Base-by-base conservation (phyloP, 2,797 vertebrate genomes). In the Acipenser ruthenus region DNA sequence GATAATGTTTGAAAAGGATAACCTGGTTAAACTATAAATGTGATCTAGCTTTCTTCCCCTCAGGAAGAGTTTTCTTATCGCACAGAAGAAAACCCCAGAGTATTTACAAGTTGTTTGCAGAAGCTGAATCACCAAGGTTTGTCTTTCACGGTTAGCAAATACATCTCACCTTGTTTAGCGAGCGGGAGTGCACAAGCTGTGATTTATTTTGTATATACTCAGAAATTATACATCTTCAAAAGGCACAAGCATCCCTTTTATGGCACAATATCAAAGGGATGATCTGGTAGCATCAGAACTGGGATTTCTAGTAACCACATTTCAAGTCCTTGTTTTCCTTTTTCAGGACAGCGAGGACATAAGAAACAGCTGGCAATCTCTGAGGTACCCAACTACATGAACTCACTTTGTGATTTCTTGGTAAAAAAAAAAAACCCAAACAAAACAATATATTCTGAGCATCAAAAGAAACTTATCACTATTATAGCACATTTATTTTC, bases 211-310 rank as follows among this genome's bases (percentile, higher is more conserved):
- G 51, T 50, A 37, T 37, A 37, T 37, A 37, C 37, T 37, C 3
- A 37, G 37, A 5, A 37, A 37, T 37, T 18, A 65, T 55, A 13
- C 23, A 65, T 65, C 64, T 37, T 65, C 50, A 65, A 55, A 58
- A 64, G 52, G 13, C 10, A 13, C 6, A 12, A 48, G 63, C 50
- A 10, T 49, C 53, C 50, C 23, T 51, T 64, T 64, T 52, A 49
- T 64, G 50, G 64, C 56, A 12, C 48, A 37, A 58, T 12, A 65
- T 65, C 51, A 65, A 65, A 65, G 64, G 37, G 37, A 37, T 37
- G 37, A 0, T 37, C 3, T 37, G 37, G 37, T 37, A 37, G 4
- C 37, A 37, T 37, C 37, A 37, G 37, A 37, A 37, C 37, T 37
- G 4, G 37, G 37, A 37, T 37, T 37, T 37, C 37, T 37, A 37